Percentiles rank a stretch among this genome's conserved stretches.
These are phyloP conservation scores for Alces alces DNA, from an alignment of 2,113 vertebrate genomes.

Conservation along the genomic window DNA sequence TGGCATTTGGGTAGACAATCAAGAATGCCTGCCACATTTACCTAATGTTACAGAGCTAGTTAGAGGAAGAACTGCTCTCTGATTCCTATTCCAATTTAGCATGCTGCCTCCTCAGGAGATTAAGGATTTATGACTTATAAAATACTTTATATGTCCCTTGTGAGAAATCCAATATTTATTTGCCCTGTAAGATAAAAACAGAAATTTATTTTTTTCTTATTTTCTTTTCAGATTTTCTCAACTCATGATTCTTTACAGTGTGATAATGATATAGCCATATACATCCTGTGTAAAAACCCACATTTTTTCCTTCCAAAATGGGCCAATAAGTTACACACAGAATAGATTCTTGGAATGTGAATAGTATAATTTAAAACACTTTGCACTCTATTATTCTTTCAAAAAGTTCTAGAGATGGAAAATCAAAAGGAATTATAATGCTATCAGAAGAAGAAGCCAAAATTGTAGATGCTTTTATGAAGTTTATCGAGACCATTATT, in stretches of 20 bases:
- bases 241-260: slow-evolving; percentile 10
- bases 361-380: slow-evolving; percentile 32
- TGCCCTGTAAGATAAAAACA: slow-evolving; percentile 53
- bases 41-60: neutral
- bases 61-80: neutral
- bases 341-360: slow-evolving; percentile 46
- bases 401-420: slow-evolving; percentile 7
- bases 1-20: neutral
- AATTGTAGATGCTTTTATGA: slow-evolving; percentile 26
- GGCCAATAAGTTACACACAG: slow-evolving; percentile 13
- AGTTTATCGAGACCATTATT: neutral
- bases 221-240: slow-evolving; percentile 56
- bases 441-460: slow-evolving; percentile 11
- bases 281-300: neutral
- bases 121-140: slow-evolving; percentile 64
- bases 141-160: slow-evolving; percentile 50
- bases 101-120: slow-evolving; percentile 30
- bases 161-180: slow-evolving; percentile 66
- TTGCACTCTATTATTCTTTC: slow-evolving; percentile 11
- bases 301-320: slow-evolving; percentile 28
- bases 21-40: neutral
- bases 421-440: slow-evolving; percentile 50
- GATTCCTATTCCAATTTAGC: slow-evolving; percentile 33
- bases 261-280: slow-evolving; percentile 29
- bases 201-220: slow-evolving; percentile 56